Conservation (phyloP, 2,113 vertebrate genomes). For the Scomber colias region DNA sequence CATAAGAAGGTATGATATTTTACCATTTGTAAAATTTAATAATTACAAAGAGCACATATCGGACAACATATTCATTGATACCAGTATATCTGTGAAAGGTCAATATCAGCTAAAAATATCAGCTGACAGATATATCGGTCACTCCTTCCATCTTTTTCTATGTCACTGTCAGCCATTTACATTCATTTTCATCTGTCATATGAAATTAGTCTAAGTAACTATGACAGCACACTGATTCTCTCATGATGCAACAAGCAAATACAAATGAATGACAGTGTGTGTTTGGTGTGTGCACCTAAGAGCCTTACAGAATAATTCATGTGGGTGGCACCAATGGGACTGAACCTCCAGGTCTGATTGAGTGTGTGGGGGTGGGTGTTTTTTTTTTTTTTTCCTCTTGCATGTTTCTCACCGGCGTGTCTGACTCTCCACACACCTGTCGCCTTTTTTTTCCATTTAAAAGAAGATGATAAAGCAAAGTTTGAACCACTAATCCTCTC, state of each 20-base stretch:
- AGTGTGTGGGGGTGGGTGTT: neutral
- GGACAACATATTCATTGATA: too few species aligned
- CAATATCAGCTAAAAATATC: too few species aligned
- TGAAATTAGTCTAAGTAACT: neutral
- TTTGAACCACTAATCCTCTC: neutral
- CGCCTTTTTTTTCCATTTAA: neutral
- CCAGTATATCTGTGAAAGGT: too few species aligned
- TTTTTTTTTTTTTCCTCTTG: too few species aligned
- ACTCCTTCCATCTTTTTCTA: neutral
- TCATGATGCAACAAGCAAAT: neutral
- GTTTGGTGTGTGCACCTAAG: neutral
- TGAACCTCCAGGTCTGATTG: neutral
- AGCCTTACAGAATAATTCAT: neutral
- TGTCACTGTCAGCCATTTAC: neutral
- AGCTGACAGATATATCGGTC: too few species aligned
- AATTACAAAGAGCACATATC: too few species aligned
- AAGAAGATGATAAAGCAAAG: neutral
- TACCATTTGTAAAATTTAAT: too few species aligned
- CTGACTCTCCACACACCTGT: neutral
- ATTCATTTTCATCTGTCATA: neutral
- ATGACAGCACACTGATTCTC: too few species aligned
- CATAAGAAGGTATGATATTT: too few species aligned
- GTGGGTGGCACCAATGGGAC: neutral
- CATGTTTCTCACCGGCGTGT: neutral
- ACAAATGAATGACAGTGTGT: neutral